Evolutionary conservation across 2,888 invertebrate species (phyloP).

Genomic region (Lottia gigantea): DNA sequence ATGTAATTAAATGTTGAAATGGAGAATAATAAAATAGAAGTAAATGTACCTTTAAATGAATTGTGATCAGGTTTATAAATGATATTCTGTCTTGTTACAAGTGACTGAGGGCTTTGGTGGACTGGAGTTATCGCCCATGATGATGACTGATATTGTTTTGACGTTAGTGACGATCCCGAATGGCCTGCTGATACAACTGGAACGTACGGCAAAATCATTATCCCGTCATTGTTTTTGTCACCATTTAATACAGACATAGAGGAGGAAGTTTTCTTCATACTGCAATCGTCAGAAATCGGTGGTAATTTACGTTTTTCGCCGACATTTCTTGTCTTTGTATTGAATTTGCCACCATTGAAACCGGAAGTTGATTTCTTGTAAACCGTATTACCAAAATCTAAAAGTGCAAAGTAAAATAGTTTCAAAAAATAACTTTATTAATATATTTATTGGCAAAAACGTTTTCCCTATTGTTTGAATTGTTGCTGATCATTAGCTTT

Average conservation of each 20-base stretch:
- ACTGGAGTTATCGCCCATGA: not conserved
- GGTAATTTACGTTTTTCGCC: constrained; percentile 1
- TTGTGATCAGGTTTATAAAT: too few relatives aligned
- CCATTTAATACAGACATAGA: not conserved
- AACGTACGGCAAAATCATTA: not conserved
- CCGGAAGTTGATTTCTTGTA: not conserved
- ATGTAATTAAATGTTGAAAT: too few relatives aligned
- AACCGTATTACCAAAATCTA: constrained; percentile 1
- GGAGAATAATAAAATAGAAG: too few relatives aligned
- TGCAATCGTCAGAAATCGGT: not conserved
- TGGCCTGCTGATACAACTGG: not conserved
- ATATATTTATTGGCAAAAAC: too few relatives aligned
- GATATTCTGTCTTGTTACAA: too few relatives aligned
- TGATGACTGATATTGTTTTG: not conserved
- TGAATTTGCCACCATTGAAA: constrained; percentile 8
- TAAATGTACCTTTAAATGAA: too few relatives aligned
- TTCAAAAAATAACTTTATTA: too few relatives aligned
- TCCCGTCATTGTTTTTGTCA: not conserved
- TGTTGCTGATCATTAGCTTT: too few relatives aligned
- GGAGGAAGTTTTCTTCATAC: not conserved
- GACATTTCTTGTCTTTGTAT: not conserved
- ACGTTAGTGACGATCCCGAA: not conserved
- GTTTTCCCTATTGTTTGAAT: too few relatives aligned
- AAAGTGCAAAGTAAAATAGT: not conserved
- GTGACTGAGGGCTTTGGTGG: not conserved